phyloP scores from a whole-genome alignment of 1,140 invertebrate species.

The Drosophila elegans region DNA sequence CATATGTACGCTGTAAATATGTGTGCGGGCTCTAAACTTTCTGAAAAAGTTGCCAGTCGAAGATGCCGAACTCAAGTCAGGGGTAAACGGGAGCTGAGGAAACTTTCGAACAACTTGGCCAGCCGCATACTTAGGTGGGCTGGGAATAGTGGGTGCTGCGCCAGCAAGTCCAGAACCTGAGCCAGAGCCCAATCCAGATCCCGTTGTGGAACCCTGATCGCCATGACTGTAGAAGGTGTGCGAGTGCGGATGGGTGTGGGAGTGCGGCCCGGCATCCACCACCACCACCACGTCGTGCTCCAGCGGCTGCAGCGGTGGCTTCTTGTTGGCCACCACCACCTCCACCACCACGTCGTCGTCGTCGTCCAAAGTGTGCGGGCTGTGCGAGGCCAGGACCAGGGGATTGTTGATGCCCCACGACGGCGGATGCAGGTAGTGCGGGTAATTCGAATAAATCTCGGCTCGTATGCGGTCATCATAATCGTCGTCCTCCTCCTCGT shows the following conservation, averaged over 20 bases:
- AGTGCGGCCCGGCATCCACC: constrained; percentile 65
- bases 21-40: constrained; percentile 30
- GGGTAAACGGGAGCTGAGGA: neutral
- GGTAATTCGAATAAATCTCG: constrained; percentile 84
- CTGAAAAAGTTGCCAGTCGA: constrained; percentile 48
- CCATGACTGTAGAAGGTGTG: constrained; percentile 71
- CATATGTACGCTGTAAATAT: constrained; percentile 2
- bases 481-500: constrained; percentile 73
- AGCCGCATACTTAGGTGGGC: constrained; percentile 58
- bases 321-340: constrained; percentile 40
- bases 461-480: constrained; percentile 83
- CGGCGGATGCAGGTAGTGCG: constrained; percentile 80
- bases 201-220: constrained; percentile 49
- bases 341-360: constrained; percentile 74
- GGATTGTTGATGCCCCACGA: constrained; percentile 83
- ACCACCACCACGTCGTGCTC: constrained; percentile 75
- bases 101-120: constrained; percentile 36
- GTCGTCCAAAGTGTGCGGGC: constrained; percentile 75
- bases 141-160: constrained; percentile 40
- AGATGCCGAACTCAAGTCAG: constrained; percentile 44
- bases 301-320: constrained; percentile 20
- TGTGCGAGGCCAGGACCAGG: constrained; percentile 78
- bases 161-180: constrained; percentile 31
- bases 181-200: constrained; percentile 12
- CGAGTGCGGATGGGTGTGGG: constrained; percentile 51